A percentile compares a stretch with the other conserved stretches of the same genome.
Evolutionary conservation across 2,888 invertebrate species (phyloP).

Genomic region (Diloba caeruleocephala): DNA sequence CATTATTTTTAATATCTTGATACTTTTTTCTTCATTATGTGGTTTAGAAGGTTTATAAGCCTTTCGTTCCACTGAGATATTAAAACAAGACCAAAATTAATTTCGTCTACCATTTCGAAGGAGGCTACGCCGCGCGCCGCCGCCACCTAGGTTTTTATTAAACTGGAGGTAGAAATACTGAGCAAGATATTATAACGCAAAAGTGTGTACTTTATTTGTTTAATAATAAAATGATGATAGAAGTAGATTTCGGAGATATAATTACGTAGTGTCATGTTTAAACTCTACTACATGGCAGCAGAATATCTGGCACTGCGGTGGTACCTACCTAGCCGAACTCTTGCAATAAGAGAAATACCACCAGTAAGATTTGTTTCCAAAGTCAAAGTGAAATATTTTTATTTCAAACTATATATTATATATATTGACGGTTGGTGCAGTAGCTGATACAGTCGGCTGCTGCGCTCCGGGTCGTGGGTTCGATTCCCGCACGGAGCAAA

Average conservation of each 20-base stretch:
- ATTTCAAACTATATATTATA: no score
- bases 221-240: conserved; percentile 14
- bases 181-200: conserved; percentile 19
- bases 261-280: not conserved
- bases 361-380: no score
- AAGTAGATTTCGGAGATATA: conserved; percentile 1
- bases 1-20: conserved; percentile 47
- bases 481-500: no score
- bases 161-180: conserved; percentile 41
- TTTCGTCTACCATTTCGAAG: conserved; percentile 61
- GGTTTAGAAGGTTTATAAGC: conserved; percentile 57
- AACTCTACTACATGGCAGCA: no score
- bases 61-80: conserved; percentile 63
- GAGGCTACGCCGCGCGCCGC: conserved; percentile 33
- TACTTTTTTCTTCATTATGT: conserved; percentile 44
- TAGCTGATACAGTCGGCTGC: no score
- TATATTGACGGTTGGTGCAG: no score
- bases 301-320: no score
- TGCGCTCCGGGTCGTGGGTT: no score
- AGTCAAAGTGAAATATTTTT: no score
- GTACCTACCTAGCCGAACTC: no score
- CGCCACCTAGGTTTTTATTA: conserved; percentile 60
- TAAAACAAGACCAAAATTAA: conserved; percentile 68
- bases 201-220: conserved; percentile 18
- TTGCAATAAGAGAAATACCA: no score